Evolutionary conservation across 1,140 invertebrate genomes (phyloP), one percentile per base, ranked within the genome.

Genomic region (Lasaia peninsularis): DNA sequence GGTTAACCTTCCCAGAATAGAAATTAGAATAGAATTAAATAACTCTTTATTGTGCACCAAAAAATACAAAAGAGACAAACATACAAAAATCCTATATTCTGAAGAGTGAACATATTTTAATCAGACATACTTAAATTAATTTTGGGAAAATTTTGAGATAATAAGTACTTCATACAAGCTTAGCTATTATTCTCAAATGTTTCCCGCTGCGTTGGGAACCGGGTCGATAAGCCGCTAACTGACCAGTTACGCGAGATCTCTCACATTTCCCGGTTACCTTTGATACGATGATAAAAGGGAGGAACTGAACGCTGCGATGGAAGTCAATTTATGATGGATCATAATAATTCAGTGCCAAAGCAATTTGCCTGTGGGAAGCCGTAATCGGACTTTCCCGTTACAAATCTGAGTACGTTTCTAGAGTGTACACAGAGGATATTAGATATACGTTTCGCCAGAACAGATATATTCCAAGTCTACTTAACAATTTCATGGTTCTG

Each of bases 201-300:
- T 65, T 69, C 69, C 70, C 63, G 52, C 60, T 56, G 59, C 40
- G 53, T 61, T 71, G 55, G 58, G 58, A 66, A 70, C 48, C 58
- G 52, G 64, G 63, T 78, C 70, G 70, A 74, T 76, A 73, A 73
- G 64, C 61, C 63, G 70, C 58, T 52, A 58, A 62, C 37, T 48
- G 62, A 10, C 75, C 68, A 80, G 51, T 54, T 21, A 65, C 65
- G 60, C 8, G 32, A 57, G 72, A 63, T n/a, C 75, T 67, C 50
- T 59, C 63, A 52, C 57, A 44, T 54, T 65, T 61, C 59, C 52
- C 60, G 35, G 54, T 49, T 34, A 60, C 52, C 49, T 56, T 67
- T 61, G 62, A 63, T 56, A 48, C 24, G 35, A 58, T 60, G 52
- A 58, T 58, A 56, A 52, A 54, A 58, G 33, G 56, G 56, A 58